These are phyloP conservation scores for Drosophila suzukii DNA, from an alignment of 1,140 invertebrate species.

Conservation along the genomic window DNA sequence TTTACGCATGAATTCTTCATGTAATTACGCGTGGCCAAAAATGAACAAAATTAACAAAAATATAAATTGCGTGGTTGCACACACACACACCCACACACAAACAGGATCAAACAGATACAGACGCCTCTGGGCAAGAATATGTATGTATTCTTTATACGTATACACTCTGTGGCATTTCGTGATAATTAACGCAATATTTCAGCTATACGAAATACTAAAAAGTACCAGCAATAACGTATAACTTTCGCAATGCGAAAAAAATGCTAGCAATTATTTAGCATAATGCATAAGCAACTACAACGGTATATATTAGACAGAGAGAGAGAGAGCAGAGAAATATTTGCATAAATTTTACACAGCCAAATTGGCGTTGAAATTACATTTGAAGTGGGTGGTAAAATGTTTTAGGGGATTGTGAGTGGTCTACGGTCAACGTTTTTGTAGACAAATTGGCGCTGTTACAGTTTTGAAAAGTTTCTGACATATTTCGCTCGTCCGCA, in stretches of 20 bases:
- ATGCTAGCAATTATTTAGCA: constrained; percentile 70
- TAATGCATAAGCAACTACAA: constrained; percentile 70
- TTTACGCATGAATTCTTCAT: constrained; percentile 76
- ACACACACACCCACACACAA: constrained; percentile 18
- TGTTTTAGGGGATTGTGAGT: constrained; percentile 18
- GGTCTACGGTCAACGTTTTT: constrained; percentile 52
- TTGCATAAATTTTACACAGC: constrained; percentile 73
- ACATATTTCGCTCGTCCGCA: constrained; percentile 63
- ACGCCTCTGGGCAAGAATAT: constrained; percentile 13
- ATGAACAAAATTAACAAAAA: constrained; percentile 63
- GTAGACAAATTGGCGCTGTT: constrained; percentile 73
- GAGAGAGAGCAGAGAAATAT: constrained; percentile 56
- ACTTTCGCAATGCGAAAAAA: constrained; percentile 26
- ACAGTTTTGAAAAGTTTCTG: constrained; percentile 76
- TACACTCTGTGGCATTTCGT: constrained; percentile 47
- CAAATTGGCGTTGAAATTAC: constrained; percentile 72
- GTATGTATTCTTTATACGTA: constrained; percentile 10
- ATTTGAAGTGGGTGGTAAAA: constrained; percentile 54
- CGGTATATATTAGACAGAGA: constrained; percentile 42
- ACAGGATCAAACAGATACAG: constrained; percentile 25
- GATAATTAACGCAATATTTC: constrained; percentile 78
- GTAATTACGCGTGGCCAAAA: constrained; percentile 73
- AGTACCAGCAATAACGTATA: constrained; percentile 29
- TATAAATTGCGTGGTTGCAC: constrained; percentile 54
- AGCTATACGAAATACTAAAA: constrained; percentile 60